These are phyloP conservation scores for Athrips mouffetella DNA, from an alignment of 2,888 invertebrate genomes.

Conservation along the genomic window DNA sequence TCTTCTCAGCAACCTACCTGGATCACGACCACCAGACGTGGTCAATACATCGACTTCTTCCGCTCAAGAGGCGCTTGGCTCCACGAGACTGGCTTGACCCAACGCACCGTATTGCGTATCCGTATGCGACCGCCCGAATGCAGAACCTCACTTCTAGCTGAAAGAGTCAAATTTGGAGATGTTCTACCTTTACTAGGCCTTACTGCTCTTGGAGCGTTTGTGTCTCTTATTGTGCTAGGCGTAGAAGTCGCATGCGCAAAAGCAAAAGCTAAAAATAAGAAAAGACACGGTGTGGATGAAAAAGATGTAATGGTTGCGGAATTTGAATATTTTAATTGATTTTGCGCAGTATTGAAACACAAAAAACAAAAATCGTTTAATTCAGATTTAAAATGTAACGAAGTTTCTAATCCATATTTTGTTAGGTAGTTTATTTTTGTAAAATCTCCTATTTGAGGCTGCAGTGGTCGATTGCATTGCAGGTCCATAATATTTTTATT, in stretches of 20 bases:
- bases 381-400: too few relatives aligned
- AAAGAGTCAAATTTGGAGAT: conserved; percentile 56
- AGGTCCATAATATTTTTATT: too few relatives aligned
- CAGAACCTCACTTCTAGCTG: conserved; percentile 54
- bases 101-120: conserved; percentile 40
- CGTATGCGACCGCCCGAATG: conserved; percentile 48
- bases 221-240: conserved; percentile 43
- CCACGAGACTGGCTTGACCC: conserved; percentile 49
- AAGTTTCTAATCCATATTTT: too few relatives aligned
- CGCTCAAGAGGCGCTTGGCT: conserved; percentile 48
- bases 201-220: conserved; percentile 35
- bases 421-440: too few relatives aligned
- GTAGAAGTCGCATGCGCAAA: conserved; percentile 32
- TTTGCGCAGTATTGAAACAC: too few relatives aligned
- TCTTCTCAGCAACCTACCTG: conserved; percentile 36
- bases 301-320: background rate
- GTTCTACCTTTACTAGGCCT: conserved; percentile 44
- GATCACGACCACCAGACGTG: conserved; percentile 43
- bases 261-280: background rate
- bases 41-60: conserved; percentile 49
- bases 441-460: too few relatives aligned
- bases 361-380: too few relatives aligned
- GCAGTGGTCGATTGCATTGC: too few relatives aligned
- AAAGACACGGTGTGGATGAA: background rate
- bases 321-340: background rate